phyloP scores from a whole-genome alignment of 1,140 invertebrate genomes.

The Tribolium madens region DNA sequence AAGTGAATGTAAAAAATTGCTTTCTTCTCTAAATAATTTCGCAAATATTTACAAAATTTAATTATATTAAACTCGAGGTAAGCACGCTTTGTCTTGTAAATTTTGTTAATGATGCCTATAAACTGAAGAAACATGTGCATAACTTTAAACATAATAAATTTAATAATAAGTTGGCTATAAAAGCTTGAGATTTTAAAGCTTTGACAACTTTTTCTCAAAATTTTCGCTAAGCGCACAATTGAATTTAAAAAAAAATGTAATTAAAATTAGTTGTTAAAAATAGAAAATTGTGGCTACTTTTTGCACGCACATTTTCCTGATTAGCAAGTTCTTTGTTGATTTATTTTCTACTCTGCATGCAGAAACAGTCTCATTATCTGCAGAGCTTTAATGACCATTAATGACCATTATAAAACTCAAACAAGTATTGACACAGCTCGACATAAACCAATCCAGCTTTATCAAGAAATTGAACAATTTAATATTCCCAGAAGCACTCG shows the following conservation, averaged over 20 bases:
- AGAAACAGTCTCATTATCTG: neutral
- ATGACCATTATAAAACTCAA: neutral
- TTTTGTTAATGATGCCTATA: neutral
- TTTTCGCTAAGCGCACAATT: neutral
- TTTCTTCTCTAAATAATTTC: neutral
- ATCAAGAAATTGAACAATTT: slow-evolving; percentile 56
- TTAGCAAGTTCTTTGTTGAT: slow-evolving; percentile 5
- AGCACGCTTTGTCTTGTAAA: neutral
- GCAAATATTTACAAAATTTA: neutral
- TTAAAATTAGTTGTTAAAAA: too few species aligned
- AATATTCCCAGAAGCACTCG: slow-evolving; percentile 56
- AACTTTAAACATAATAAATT: neutral
- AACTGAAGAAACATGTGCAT: neutral
- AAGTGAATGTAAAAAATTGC: too few species aligned
- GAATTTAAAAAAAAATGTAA: too few species aligned
- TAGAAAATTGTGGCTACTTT: neutral
- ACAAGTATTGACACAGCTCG: neutral
- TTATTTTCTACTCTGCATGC: neutral
- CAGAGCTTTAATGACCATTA: neutral
- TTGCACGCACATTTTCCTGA: neutral
- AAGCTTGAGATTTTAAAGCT: neutral
- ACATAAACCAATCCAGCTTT: slow-evolving; percentile 20
- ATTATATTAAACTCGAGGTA: neutral
- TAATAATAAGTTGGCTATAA: neutral
- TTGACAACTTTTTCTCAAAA: neutral